Conservation (phyloP, 2,888 invertebrate genomes). For the Apeira syringaria region DNA sequence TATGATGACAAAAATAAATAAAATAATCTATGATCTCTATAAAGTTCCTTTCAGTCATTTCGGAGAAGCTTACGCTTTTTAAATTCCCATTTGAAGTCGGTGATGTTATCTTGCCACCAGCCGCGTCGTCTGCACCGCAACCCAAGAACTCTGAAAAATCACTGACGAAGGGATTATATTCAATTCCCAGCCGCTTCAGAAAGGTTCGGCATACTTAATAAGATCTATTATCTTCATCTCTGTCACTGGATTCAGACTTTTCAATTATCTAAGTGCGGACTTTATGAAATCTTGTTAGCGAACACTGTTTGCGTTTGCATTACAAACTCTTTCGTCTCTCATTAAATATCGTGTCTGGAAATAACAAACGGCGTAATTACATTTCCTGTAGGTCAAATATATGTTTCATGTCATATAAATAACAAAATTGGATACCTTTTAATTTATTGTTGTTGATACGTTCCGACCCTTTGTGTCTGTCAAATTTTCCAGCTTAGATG, state of each 20-base stretch:
- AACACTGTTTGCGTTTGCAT: conserved; percentile 19
- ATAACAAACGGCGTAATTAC: too few species aligned
- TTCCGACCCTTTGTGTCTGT: too few species aligned
- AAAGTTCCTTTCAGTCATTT: conserved; percentile 46
- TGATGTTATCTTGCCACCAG: conserved; percentile 55
- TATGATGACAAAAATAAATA: conserved; percentile 37
- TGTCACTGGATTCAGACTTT: conserved; percentile 56
- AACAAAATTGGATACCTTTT: too few species aligned
- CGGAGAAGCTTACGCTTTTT: conserved; percentile 53
- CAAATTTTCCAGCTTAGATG: too few species aligned
- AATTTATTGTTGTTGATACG: too few species aligned
- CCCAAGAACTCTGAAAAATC: conserved; percentile 59
- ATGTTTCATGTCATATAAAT: too few species aligned
- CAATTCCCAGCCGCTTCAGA: conserved; percentile 53
- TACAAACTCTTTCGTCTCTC: conserved; percentile 16
- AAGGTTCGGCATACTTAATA: conserved; percentile 72
- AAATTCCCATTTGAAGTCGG: conserved; percentile 55
- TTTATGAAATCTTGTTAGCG: conserved; percentile 9
- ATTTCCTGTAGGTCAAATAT: too few species aligned
- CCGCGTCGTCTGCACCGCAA: conserved; percentile 42
- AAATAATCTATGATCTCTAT: conserved; percentile 40
- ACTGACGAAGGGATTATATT: conserved; percentile 65
- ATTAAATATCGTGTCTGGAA: too few species aligned
- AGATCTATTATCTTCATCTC: conserved; percentile 66
- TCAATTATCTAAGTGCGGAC: conserved; percentile 57